These are phyloP conservation scores for Physocephala rufipes DNA, from an alignment of 2,888 invertebrate species.

Conservation along the genomic window DNA sequence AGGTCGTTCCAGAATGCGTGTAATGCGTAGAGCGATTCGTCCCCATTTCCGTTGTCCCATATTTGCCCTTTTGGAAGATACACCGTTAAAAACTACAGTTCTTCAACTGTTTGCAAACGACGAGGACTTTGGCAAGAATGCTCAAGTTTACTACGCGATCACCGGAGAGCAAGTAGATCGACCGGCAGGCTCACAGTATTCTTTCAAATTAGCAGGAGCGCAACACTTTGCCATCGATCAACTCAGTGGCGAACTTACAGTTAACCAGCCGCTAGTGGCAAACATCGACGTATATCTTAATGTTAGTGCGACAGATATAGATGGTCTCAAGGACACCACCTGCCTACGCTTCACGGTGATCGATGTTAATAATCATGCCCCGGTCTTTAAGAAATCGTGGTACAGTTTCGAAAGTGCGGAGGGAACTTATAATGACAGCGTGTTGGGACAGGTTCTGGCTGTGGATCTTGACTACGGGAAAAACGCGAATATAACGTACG, in stretches of 20 bases:
- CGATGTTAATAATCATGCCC: conserved; percentile 86
- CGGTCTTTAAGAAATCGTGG: conserved; percentile 82
- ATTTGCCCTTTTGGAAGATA: conserved; percentile 77
- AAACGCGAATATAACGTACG: conserved; percentile 82
- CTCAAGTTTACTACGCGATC: conserved; percentile 77
- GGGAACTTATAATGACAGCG: conserved; percentile 76
- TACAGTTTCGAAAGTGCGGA: conserved; percentile 85
- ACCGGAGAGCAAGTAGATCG: conserved; percentile 74
- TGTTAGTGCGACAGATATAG: conserved; percentile 79
- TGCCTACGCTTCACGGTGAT: conserved; percentile 77
- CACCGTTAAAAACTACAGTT: conserved; percentile 75
- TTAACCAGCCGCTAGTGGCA: conserved; percentile 76
- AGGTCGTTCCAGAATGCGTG: conserved; percentile 51
- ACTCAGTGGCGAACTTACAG: conserved; percentile 77
- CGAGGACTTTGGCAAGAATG: conserved; percentile 76
- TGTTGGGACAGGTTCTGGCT: conserved; percentile 81
- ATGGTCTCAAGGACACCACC: conserved; percentile 76
- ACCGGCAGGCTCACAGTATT: conserved; percentile 57
- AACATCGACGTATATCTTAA: conserved; percentile 80
- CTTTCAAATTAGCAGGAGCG: conserved; percentile 55
- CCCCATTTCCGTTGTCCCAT: conserved; percentile 67
- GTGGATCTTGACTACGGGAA: conserved; percentile 82
- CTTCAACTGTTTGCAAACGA: conserved; percentile 77
- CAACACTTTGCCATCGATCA: conserved; percentile 78
- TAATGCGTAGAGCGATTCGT: conserved; percentile 43